Conservation (phyloP, 2,113 vertebrate genomes). For the Cyphomyrus plagiostoma region DNA sequence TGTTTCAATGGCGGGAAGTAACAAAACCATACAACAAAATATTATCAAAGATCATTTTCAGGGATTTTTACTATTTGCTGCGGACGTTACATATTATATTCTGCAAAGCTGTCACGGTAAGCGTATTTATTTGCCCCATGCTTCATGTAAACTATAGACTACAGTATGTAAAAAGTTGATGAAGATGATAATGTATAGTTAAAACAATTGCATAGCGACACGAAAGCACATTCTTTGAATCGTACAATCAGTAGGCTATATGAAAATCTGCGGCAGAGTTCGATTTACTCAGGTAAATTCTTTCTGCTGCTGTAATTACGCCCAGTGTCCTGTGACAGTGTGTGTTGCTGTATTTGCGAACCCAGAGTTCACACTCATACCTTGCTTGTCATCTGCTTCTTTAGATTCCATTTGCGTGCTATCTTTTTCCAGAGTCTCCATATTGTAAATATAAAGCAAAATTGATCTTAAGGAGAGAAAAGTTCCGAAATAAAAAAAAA, state of each 20-base stretch:
- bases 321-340: not conserved
- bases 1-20: not conserved
- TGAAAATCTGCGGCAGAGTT: not conserved
- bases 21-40: not conserved
- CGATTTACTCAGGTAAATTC: not conserved
- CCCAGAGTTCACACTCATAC: slow-evolving; percentile 38
- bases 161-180: not conserved
- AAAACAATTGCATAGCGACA: not conserved
- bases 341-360: not conserved
- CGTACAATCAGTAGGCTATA: not conserved
- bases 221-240: not conserved
- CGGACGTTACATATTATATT: not conserved
- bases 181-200: not conserved
- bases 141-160: not conserved
- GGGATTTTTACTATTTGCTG: not conserved
- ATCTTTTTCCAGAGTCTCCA: slow-evolving; percentile 53
- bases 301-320: not conserved
- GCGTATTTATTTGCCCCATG: not conserved
- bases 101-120: not conserved
- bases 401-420: slow-evolving; percentile 37
- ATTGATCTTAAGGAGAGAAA: slow-evolving; percentile 38
- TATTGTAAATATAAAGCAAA: slow-evolving; percentile 50
- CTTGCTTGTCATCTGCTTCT: slow-evolving; percentile 48
- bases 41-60: not conserved
- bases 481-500: slow-evolving; percentile 34